phyloP scores from a whole-genome alignment of 2,888 invertebrate species.

The Xanthorhoe designata region DNA sequence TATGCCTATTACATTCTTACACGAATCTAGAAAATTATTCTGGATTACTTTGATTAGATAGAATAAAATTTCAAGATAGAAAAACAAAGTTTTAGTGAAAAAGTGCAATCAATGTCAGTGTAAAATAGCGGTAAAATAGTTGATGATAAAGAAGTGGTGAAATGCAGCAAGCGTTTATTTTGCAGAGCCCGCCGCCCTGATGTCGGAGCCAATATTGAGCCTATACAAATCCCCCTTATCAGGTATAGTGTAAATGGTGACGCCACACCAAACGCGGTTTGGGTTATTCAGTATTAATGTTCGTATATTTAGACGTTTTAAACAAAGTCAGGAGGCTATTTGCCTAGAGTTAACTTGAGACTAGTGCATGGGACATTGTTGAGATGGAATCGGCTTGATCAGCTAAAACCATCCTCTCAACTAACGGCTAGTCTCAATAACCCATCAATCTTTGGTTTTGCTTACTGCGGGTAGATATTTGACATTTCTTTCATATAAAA shows the following conservation, averaged over 20 bases:
- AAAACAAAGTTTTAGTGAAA: constrained; percentile 1
- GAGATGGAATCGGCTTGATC: no score
- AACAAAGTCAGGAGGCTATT: no score
- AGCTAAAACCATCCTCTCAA: no score
- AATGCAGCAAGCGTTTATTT: constrained; percentile 57
- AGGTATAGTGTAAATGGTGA: constrained; percentile 62
- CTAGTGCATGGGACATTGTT: no score
- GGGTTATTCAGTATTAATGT: background rate
- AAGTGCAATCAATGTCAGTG: constrained; percentile 10
- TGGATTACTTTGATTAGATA: background rate
- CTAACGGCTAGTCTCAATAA: no score
- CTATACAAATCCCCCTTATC: constrained; percentile 82
- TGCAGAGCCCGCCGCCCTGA: constrained; percentile 78
- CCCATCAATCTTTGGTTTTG: no score
- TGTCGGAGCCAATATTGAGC: constrained; percentile 81
- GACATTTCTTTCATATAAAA: no score
- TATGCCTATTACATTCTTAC: background rate
- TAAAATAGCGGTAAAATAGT: constrained; percentile 5
- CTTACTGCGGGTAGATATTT: no score
- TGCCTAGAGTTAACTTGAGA: no score
- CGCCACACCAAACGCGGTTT: background rate
- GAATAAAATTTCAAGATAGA: background rate
- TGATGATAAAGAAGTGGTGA: constrained; percentile 9
- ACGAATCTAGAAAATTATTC: background rate
- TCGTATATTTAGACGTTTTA: no score